Conservation (phyloP, 2,113 vertebrate species). For the Catharus minimus region DNA sequence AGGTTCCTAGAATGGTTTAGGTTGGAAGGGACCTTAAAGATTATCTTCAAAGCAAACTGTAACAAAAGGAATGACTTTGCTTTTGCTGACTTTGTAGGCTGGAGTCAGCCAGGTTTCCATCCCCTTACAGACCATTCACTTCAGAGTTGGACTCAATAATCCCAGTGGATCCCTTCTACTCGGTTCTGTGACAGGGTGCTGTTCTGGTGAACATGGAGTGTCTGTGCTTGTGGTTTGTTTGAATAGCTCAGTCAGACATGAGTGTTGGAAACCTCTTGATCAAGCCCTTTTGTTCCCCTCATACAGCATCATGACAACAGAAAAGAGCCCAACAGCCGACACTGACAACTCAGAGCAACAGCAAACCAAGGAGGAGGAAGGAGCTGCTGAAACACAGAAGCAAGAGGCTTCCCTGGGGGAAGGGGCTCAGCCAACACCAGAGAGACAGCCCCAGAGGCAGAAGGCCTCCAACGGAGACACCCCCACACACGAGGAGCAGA, state of each 20-base stretch:
- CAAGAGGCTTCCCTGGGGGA: slow-evolving; percentile 58
- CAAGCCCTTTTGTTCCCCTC: background rate
- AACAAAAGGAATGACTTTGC: background rate
- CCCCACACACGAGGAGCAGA: slow-evolving; percentile 76
- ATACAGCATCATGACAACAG: slow-evolving; percentile 92
- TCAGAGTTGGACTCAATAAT: background rate
- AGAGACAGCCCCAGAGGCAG: slow-evolving; percentile 65
- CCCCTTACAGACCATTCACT: background rate
- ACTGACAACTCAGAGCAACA: slow-evolving; percentile 71
- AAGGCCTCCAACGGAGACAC: slow-evolving; percentile 71
- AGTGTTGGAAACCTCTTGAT: background rate
- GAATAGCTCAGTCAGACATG: background rate
- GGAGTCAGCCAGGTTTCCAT: background rate
- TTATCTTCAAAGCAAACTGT: background rate
- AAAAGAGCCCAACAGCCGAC: slow-evolving; percentile 78
- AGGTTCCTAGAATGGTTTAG: background rate
- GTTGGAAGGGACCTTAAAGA: background rate
- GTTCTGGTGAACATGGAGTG: background rate
- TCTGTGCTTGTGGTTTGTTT: background rate
- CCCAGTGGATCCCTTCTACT: background rate
- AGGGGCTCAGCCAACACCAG: background rate
- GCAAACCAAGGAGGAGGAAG: slow-evolving; percentile 74
- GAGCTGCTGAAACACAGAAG: slow-evolving; percentile 53
- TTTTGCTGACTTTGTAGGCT: background rate
- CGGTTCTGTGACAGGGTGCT: background rate